phyloP scores from a whole-genome alignment of 2,113 vertebrate genomes.

The Peromyscus leucopus region DNA sequence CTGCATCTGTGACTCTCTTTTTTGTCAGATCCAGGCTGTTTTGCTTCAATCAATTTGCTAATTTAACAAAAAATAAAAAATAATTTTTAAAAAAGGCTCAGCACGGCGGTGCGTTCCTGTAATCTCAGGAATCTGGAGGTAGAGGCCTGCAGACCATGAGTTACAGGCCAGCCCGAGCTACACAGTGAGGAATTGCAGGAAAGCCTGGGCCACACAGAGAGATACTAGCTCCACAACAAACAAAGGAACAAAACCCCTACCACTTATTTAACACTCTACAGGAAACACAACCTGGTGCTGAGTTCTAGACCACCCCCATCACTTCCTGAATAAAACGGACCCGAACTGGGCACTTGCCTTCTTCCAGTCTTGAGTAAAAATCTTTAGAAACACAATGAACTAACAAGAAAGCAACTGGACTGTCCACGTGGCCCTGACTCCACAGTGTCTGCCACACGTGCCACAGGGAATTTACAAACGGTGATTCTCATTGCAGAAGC shows the following conservation, averaged over 20 bases:
- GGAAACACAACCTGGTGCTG: background rate
- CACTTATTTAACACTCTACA: background rate
- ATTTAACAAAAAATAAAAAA: background rate
- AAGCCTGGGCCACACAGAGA: background rate
- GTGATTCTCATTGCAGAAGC: background rate
- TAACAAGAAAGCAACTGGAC: background rate
- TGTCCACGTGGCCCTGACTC: background rate
- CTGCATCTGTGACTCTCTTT: background rate
- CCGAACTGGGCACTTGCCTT: background rate
- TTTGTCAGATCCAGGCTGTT: slow-evolving; percentile 34
- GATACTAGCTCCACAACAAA: background rate
- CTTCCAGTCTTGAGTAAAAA: background rate
- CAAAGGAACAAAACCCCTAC: background rate
- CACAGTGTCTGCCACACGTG: too few species aligned
- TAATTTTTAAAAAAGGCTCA: background rate
- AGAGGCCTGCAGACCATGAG: background rate
- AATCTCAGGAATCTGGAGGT: background rate
- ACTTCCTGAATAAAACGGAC: background rate
- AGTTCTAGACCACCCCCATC: background rate
- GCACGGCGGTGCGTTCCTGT: background rate
- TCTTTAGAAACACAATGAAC: background rate
- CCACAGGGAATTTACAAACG: background rate
- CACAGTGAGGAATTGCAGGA: background rate
- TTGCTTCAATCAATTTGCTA: background rate
- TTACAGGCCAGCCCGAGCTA: background rate